Evolutionary conservation across 2,797 vertebrate genomes (phyloP).

Genomic region (Leptoclinus maculatus): DNA sequence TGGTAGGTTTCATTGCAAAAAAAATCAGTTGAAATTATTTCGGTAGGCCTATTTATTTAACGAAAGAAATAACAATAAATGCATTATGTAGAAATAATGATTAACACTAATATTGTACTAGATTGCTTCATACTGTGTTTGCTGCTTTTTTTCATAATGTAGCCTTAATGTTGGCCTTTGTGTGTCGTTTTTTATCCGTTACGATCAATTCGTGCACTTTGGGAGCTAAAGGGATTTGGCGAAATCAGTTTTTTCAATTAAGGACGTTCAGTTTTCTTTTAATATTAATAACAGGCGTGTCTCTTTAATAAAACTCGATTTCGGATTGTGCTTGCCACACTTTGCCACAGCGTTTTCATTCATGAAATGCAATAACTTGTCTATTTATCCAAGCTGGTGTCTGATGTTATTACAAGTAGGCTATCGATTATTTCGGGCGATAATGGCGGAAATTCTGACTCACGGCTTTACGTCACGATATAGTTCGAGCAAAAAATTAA

Average conservation of each 20-base stretch:
- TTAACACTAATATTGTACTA: slow-evolving; percentile 8
- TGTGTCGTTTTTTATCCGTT: slow-evolving; percentile 18
- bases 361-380: slow-evolving; percentile 37
- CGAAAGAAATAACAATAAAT: slow-evolving; percentile 33
- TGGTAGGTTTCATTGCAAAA: slow-evolving; percentile 83
- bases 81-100: slow-evolving; percentile 41
- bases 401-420: slow-evolving; percentile 56
- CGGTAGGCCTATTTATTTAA: slow-evolving; percentile 66
- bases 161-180: slow-evolving; percentile 44
- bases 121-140: slow-evolving; percentile 37
- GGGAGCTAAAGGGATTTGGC: slow-evolving; percentile 42
- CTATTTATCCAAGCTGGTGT: slow-evolving; percentile 24
- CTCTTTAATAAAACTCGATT: slow-evolving; percentile 27
- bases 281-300: slow-evolving; percentile 7
- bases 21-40: slow-evolving; percentile 73
- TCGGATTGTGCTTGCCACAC: slow-evolving; percentile 31
- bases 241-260: slow-evolving; percentile 47
- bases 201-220: slow-evolving; percentile 54
- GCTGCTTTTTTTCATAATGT: slow-evolving; percentile 15
- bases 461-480: slow-evolving; percentile 54
- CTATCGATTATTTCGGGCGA: slow-evolving; percentile 58
- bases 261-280: slow-evolving; percentile 3
- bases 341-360: slow-evolving; percentile 42
- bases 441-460: slow-evolving; percentile 54
- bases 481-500: slow-evolving; percentile 70